Percentiles rank a stretch among this genome's conserved stretches.
These are phyloP conservation scores for Chamaea fasciata DNA, from an alignment of 2,113 vertebrate genomes.

Conservation along the genomic window DNA sequence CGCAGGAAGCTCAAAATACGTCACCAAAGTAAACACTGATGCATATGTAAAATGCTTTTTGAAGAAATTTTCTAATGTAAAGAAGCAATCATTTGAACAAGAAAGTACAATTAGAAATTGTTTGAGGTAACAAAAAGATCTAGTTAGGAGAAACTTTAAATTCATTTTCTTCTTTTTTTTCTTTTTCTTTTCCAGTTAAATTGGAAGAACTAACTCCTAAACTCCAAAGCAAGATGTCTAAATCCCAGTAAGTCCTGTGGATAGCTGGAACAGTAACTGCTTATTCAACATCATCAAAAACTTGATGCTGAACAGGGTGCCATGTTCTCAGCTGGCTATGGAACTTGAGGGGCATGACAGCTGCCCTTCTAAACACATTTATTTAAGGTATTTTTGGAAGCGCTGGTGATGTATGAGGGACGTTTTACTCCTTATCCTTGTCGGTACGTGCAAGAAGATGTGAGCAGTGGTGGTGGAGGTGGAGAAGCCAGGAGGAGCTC, in stretches of 20 bases:
- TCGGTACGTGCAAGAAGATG: background rate
- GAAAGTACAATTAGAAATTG: background rate
- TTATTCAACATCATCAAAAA: background rate
- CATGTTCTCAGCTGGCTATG: background rate
- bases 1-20: background rate
- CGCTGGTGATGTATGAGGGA: background rate
- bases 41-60: background rate
- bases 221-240: background rate
- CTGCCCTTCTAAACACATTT: background rate
- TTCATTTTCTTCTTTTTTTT: background rate
- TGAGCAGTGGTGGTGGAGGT: background rate
- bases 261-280: background rate
- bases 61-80: background rate
- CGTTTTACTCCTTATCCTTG: background rate
- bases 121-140: background rate
- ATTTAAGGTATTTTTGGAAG: background rate
- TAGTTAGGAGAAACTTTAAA: background rate
- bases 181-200: background rate
- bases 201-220: background rate
- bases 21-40: background rate
- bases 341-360: background rate
- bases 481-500: background rate
- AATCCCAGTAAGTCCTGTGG: background rate
- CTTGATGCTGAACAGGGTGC: background rate
- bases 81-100: background rate